Evolutionary conservation across 2,797 vertebrate genomes (phyloP).

Genomic region (Danio tinwini): DNA sequence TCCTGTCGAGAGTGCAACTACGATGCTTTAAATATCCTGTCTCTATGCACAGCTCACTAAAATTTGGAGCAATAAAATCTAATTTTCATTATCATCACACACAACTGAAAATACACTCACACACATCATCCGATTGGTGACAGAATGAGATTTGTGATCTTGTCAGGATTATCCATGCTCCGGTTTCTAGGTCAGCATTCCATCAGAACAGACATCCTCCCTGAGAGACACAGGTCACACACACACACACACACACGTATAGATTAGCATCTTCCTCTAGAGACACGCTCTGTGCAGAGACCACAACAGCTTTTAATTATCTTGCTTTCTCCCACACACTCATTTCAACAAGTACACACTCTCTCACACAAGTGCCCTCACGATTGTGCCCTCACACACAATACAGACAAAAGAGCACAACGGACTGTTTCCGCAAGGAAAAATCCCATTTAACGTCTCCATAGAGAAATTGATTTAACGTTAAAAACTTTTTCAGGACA

Average conservation of each 20-base stretch:
- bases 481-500: constrained; percentile 18
- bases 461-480: constrained; percentile 18
- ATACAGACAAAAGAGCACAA: constrained; percentile 21
- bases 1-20: not conserved
- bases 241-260: constrained; percentile 14
- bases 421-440: not conserved
- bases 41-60: not conserved
- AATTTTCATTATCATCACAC: constrained; percentile 19
- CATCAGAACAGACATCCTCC: constrained; percentile 50
- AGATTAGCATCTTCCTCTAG: constrained; percentile 54
- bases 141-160: constrained; percentile 58
- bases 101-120: constrained; percentile 29
- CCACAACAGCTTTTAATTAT: constrained; percentile 59
- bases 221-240: constrained; percentile 46
- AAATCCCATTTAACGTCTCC: not conserved
- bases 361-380: constrained; percentile 36
- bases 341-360: constrained; percentile 45
- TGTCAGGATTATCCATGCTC: constrained; percentile 57
- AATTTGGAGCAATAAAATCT: constrained; percentile 26
- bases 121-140: constrained; percentile 23
- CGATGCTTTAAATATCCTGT: constrained; percentile 1
- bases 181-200: constrained; percentile 61
- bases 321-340: constrained; percentile 41
- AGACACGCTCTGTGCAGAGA: constrained; percentile 40
- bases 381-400: constrained; percentile 32